phyloP scores from a whole-genome alignment of 92 coral and sea anemone species.

The Hydrozoanthus gracilis region DNA sequence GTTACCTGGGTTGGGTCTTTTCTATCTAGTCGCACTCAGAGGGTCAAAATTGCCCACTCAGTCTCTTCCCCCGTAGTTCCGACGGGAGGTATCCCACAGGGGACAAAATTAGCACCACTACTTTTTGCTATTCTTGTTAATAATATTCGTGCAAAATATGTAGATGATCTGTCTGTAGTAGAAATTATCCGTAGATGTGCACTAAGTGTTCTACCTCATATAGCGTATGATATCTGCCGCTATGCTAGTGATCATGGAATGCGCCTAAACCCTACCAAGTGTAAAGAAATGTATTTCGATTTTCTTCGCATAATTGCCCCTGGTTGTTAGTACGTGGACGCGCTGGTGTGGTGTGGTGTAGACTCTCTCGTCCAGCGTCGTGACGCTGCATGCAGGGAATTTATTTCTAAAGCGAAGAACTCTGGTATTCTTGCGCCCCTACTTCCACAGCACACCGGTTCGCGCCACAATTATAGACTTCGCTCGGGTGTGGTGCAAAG shows the following conservation, averaged over 20 bases:
- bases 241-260: slow-evolving; percentile 40
- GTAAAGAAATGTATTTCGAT: slow-evolving; percentile 39
- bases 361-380: too few species aligned
- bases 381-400: too few species aligned
- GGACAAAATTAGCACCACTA: slow-evolving; percentile 21
- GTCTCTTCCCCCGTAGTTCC: slow-evolving; percentile 31
- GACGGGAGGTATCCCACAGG: slow-evolving; percentile 13
- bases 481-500: too few species aligned
- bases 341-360: too few species aligned
- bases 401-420: too few species aligned
- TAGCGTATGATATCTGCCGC: slow-evolving; percentile 24
- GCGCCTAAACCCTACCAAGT: slow-evolving; percentile 43
- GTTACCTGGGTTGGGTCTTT: slow-evolving; percentile 9
- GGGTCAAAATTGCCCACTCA: background rate
- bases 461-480: too few species aligned
- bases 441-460: too few species aligned
- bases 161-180: slow-evolving; percentile 48
- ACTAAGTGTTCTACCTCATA: slow-evolving; percentile 10
- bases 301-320: too few species aligned
- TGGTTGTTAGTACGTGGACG: too few species aligned
- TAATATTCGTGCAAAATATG: slow-evolving; percentile 41
- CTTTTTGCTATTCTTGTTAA: slow-evolving; percentile 44
- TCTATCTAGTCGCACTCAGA: slow-evolving; percentile 33
- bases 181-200: slow-evolving; percentile 50
- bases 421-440: too few species aligned